Base-by-base conservation (phyloP, 2,113 vertebrate genomes). In the Tachysurus fulvidraco region DNA sequence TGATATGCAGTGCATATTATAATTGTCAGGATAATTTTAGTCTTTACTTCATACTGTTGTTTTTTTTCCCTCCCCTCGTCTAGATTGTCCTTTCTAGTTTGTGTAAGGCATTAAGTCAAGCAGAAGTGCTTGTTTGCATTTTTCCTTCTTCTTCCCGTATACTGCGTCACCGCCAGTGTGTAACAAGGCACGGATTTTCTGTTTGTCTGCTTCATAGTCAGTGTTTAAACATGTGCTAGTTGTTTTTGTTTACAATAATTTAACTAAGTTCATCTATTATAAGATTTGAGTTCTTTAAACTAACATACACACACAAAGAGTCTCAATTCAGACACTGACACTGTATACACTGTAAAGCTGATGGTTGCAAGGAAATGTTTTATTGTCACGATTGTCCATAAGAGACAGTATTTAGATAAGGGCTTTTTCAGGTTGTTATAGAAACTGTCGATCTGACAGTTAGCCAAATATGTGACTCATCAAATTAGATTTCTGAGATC, bases 401-500 rank as follows among this genome's bases (percentile, higher is more conserved):
- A 87, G 14, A 73, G 73, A 71, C 30, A 25, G 30, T 73, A 73
- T 60, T 62, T 74, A 62, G 83, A 87, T 65, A 85, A 28, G 11
- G 52, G 41, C 74, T 67, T 77, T 86, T 92, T 88, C 92, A 91
- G 90, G 93, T 95, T 91, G 94, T 92, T 92, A 77, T 94, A 92
- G 94, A 93, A 93, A 94, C 93, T 67, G 90, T 91, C 90, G 90
- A 89, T 91, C 90, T 90, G 88, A 90, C 87, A 90, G 92, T 91
- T 91, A 91, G 85, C 91, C 89, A 88, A 92, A 90, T 89, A 91
- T 90, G 89, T 95, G 95, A 95, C 92, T 94, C 94, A 94, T 93
- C 83, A 57, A 92, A 94, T 89, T 90, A 88, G 88, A 90, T 87
- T 90, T 87, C 90, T 93, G 88, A 60, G 85, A 90, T 87, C 90